Evolutionary conservation across 2,888 invertebrate species (phyloP).

Genomic region (Trissolcus japonicus): DNA sequence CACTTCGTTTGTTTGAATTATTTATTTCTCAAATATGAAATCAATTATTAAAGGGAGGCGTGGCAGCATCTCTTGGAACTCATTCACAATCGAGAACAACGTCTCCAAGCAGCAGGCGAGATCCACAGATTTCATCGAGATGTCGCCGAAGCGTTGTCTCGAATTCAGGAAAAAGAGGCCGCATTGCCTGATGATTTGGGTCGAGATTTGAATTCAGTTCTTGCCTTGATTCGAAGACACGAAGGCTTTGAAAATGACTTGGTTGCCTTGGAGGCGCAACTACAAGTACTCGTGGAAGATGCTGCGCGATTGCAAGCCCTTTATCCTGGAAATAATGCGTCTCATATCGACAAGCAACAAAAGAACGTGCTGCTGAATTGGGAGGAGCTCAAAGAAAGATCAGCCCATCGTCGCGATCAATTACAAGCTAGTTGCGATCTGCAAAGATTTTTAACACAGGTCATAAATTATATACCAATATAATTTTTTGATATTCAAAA

Average conservation of each 20-base stretch:
- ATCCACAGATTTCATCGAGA: conserved; percentile 98
- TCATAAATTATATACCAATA: conserved; percentile 58
- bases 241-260: conserved; percentile 96
- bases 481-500: too few species aligned
- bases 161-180: conserved; percentile 93
- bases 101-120: conserved; percentile 95
- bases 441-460: conserved; percentile 91
- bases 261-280: conserved; percentile 92
- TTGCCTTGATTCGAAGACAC: conserved; percentile 89
- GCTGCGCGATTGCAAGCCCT: conserved; percentile 89
- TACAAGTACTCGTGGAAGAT: conserved; percentile 94
- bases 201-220: conserved; percentile 90
- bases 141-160: conserved; percentile 91
- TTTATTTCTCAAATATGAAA: too few species aligned
- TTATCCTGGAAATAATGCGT: conserved; percentile 94
- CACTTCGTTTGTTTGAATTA: too few species aligned
- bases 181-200: conserved; percentile 88
- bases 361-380: conserved; percentile 90
- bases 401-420: conserved; percentile 87
- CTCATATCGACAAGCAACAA: conserved; percentile 92
- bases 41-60: conserved; percentile 78
- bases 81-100: conserved; percentile 90
- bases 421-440: conserved; percentile 91
- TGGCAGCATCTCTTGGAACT: conserved; percentile 94
- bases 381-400: conserved; percentile 89